Evolutionary conservation across 2,797 vertebrate species (phyloP).

Genomic region (Manis javanica): DNA sequence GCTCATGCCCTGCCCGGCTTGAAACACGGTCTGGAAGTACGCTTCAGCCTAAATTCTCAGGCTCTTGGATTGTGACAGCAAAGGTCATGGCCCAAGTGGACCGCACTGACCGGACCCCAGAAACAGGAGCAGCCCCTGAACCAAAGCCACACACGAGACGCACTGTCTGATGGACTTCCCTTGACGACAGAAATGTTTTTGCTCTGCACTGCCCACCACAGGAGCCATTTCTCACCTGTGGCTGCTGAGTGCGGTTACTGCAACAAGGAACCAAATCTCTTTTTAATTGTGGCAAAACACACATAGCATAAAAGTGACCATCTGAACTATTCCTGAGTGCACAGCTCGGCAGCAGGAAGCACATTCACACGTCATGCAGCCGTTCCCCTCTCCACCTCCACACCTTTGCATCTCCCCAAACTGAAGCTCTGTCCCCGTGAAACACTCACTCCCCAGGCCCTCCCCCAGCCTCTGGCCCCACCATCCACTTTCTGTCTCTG

Average conservation of each 20-base stretch:
- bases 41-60: not conserved
- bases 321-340: not conserved
- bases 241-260: not conserved
- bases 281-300: not conserved
- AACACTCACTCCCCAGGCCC: rapidly evolving
- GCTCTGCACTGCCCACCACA: rapidly evolving
- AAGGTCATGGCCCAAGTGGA: not conserved
- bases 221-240: not conserved
- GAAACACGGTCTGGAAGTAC: not conserved
- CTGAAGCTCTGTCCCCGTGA: not conserved
- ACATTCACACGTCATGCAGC: rapidly evolving
- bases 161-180: not conserved
- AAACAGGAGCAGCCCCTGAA: not conserved
- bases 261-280: not conserved
- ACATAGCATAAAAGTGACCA: not conserved
- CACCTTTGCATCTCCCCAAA: not conserved
- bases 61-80: too few species aligned
- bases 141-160: not conserved
- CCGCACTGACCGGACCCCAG: not conserved
- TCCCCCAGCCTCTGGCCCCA: not conserved
- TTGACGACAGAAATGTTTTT: not conserved
- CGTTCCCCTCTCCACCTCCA: too few species aligned
- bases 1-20: rapidly evolving
- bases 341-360: not conserved
- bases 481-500: not conserved